phyloP scores from a whole-genome alignment of 2,888 invertebrate species.

The Melanostoma scalare region DNA sequence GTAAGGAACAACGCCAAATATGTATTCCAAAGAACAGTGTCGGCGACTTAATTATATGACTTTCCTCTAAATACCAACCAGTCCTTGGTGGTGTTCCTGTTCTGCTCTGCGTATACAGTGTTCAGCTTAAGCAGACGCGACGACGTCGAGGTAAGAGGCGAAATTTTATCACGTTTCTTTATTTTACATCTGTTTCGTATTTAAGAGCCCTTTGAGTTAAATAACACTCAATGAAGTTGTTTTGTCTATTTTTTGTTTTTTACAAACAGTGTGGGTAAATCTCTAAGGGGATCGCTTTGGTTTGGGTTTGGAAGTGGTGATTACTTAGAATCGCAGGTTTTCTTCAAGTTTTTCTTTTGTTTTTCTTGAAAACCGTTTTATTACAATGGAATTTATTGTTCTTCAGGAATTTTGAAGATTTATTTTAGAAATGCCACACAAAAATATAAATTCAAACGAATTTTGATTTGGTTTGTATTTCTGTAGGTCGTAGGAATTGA shows the following conservation, averaged over 20 bases:
- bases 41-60: constrained; percentile 72
- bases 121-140: constrained; percentile 1
- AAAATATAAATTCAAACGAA: constrained; percentile 13
- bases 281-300: constrained; percentile 36
- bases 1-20: constrained; percentile 50
- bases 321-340: constrained; percentile 14
- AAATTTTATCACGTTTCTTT: constrained; percentile 73
- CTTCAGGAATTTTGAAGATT: constrained; percentile 3
- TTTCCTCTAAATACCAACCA: constrained; percentile 43
- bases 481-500: constrained; percentile 37
- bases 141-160: constrained; percentile 19
- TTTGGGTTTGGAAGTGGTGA: constrained; percentile 5
- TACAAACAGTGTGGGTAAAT: neutral
- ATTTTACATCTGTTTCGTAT: constrained; percentile 73
- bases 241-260: constrained; percentile 24
- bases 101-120: neutral
- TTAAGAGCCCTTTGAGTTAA: constrained; percentile 72
- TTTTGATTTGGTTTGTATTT: constrained; percentile 27
- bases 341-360: neutral
- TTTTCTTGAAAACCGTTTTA: neutral
- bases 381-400: constrained; percentile 8
- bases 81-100: constrained; percentile 40
- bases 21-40: constrained; percentile 57
- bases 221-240: constrained; percentile 70
- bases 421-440: neutral